Base-by-base conservation (phyloP, 1,140 invertebrate species). In the Apocrypta bakeri region DNA sequence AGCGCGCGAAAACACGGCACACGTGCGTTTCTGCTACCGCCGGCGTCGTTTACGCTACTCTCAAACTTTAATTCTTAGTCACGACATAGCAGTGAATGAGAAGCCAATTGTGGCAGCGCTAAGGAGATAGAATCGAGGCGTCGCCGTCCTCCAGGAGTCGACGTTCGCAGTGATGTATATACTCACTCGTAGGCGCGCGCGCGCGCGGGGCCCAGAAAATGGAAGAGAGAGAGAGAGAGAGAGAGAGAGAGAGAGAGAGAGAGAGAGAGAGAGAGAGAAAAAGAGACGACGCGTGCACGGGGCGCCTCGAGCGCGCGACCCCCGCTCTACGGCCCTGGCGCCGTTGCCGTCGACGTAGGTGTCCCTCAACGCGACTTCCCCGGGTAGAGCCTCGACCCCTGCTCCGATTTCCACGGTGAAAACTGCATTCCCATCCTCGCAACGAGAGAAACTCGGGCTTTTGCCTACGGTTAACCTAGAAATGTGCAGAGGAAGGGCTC, bases 1-100 rank as follows among this genome's bases (percentile, higher is more conserved):
- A 81, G 79, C 79, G 79, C 79, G 79, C 79, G 79, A 81, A 81
- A 81, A 74, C 71, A 64, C 72, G 29, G 79, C 61, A 81, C 79
- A 81, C 79, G 79, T 81, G 79, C 64, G 25, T 71, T 81, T 27
- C 63, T 66, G 56, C 3, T 24, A 66, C 25, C 0, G 29, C 24
- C 56, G 25, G 25, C 29, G n/a, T 25, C 75, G 63, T 21, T 21
- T 25, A 40, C 61, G 75, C 27, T 24, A 42, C 75, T 31, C 24
- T 12, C 37, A 9, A 2, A 69, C 66, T 17, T 31, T 27, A 64
- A 27, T 27, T 64, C n/a, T 0, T 7, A 24, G 24, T 24, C n/a
- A 24, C n/a, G 63, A 66, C 25, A 4, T 17, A 29, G 24, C 27
- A 24, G 7, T 37, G 33, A 9, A 66, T 64, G 24, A 12, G 29